Conservation (phyloP, 1,140 invertebrate genomes). For the Oedothorax gibbosus region DNA sequence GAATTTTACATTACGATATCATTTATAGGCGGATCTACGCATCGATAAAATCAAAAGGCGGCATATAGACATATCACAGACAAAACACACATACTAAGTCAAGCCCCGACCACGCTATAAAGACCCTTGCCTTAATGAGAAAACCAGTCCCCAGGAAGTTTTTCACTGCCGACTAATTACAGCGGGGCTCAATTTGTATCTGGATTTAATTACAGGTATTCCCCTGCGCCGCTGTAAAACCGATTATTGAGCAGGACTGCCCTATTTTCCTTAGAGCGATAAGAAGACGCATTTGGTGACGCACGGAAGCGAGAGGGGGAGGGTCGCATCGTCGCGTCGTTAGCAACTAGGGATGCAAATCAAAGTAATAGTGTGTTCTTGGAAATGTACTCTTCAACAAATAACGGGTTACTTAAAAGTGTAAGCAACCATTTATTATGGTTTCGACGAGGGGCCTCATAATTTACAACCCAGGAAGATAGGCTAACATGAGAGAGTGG, state of each 20-base stretch:
- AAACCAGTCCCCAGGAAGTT: constrained; percentile 34
- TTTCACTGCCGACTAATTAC: constrained; percentile 50
- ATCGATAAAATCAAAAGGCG: too few species aligned
- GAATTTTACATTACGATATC: too few species aligned
- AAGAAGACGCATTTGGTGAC: constrained; percentile 44
- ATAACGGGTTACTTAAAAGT: too few species aligned
- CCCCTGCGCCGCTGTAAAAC: constrained; percentile 40
- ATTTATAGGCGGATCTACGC: too few species aligned
- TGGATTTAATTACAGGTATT: constrained; percentile 57
- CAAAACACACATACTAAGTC: not conserved
- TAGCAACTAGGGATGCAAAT: constrained; percentile 10
- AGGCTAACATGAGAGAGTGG: too few species aligned
- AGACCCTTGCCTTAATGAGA: constrained; percentile 25
- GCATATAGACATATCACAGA: too few species aligned
- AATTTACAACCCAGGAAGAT: too few species aligned
- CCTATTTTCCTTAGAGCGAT: constrained; percentile 36
- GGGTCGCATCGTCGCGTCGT: constrained; percentile 37
- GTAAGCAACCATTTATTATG: too few species aligned
- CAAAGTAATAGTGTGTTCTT: too few species aligned
- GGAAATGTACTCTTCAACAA: too few species aligned
- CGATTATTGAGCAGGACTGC: constrained; percentile 33
- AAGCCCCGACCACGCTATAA: not conserved
- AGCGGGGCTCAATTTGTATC: constrained; percentile 49
- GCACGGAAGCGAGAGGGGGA: not conserved
- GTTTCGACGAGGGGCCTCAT: too few species aligned